Evolutionary conservation across 1,140 invertebrate species (phyloP), one percentile per base, ranked within the genome.

Genomic region (Atopsyche davidsoni): DNA sequence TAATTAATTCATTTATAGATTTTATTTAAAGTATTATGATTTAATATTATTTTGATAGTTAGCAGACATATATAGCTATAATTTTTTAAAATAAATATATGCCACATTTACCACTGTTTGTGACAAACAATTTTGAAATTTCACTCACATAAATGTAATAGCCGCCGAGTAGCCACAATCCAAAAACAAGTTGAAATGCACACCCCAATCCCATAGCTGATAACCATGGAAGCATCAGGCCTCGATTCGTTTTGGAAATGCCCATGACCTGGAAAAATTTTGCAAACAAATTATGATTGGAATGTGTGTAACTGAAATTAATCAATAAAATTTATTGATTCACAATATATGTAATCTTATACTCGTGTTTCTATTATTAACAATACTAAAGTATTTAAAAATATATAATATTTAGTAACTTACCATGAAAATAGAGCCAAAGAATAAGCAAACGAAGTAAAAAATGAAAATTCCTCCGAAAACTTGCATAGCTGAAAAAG

Each of bases 71-170:
- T n/a, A n/a, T n/a, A n/a, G n/a, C n/a, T n/a, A n/a, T 24, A 36
- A 13, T 22, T 9, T 36, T 43, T 38, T 14, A 14, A 6, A 14
- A 38, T 13, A 7, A 38, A 14, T 38, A 14, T 7, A 14, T 38
- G 7, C 36, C 13, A 7, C 18, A 14, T 38, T 6, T 38, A 7
- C 13, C 13, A 6, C 13, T 7, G 36, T 14, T 38, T 6, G 7
- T 7, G 14, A 38, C 13, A 13, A 38, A 38, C 13, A 42, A 42
- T 28, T 28, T 28, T 28, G 24, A 28, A 7, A 28, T 10, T 36
- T 10, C 4, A 76, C 86, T 86, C 72, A 92, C 87, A 74, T 91
- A 91, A 65, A 92, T 91, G 62, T 92, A 92, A 60, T 92, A 92
- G 34, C 87, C 87, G 45, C 84, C 85, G 31, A 91, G 67, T 1